These are phyloP conservation scores for Crypturellus undulatus DNA, from an alignment of 2,113 vertebrate genomes.

Conservation along the genomic window DNA sequence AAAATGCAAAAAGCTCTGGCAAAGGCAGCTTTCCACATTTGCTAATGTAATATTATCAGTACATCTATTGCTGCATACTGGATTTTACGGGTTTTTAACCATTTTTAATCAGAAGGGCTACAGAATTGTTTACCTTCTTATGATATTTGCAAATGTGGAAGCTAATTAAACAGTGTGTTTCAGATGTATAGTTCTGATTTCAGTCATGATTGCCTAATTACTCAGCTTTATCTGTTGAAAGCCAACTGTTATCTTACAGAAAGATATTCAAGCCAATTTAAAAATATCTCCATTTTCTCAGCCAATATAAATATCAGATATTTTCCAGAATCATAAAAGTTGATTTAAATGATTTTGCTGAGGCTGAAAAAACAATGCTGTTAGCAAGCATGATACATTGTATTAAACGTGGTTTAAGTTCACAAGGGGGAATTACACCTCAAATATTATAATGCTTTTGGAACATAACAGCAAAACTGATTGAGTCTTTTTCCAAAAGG, in stretches of 20 bases:
- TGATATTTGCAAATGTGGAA: not conserved
- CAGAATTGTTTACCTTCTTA: not conserved
- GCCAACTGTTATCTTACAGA: constrained; percentile 28
- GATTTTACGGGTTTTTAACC: not conserved
- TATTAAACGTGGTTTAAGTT: not conserved
- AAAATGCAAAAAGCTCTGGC: not conserved
- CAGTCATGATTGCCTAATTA: constrained; percentile 21
- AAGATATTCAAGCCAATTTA: not conserved
- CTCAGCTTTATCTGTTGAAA: not conserved
- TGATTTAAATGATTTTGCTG: not conserved
- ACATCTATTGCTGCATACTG: not conserved
- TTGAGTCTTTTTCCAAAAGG: not conserved
- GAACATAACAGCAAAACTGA: not conserved
- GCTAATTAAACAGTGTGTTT: constrained; percentile 29
- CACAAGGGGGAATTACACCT: not conserved
- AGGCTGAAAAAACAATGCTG: not conserved
- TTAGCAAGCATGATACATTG: not conserved
- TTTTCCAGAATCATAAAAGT: constrained; percentile 7
- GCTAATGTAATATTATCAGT: not conserved
- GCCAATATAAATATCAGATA: constrained; percentile 25
- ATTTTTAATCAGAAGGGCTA: not conserved
- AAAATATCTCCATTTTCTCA: constrained; percentile 26
- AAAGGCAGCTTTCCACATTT: not conserved
- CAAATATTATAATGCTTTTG: not conserved
- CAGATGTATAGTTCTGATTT: not conserved